Percentiles rank a stretch among this genome's conserved stretches.
These are phyloP conservation scores for Silurus meridionalis DNA, from an alignment of 2,113 vertebrate species.

Conservation along the genomic window DNA sequence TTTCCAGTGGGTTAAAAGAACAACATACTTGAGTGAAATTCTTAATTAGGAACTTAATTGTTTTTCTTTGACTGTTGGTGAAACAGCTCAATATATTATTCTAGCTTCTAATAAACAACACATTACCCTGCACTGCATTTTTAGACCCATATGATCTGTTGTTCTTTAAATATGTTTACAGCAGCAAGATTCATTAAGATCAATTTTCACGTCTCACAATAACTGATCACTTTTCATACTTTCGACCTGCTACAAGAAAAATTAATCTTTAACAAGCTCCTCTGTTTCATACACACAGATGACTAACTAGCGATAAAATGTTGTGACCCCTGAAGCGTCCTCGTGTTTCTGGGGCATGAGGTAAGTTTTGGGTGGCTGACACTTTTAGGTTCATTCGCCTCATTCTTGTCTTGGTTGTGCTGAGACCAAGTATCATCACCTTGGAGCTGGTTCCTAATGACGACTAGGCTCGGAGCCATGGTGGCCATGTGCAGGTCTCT, in stretches of 20 bases:
- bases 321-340: constrained; percentile 76
- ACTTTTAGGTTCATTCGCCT: constrained; percentile 46
- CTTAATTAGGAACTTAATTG: too few species aligned
- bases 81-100: too few species aligned
- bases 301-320: constrained; percentile 80
- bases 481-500: constrained; percentile 65
- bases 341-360: constrained; percentile 70
- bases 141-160: too few species aligned
- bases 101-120: too few species aligned
- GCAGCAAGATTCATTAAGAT: too few species aligned
- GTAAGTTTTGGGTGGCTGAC: constrained; percentile 68
- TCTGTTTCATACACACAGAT: constrained; percentile 54
- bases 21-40: too few species aligned
- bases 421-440: constrained; percentile 43
- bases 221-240: background rate
- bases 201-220: background rate
- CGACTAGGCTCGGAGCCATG: constrained; percentile 63
- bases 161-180: too few species aligned
- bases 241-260: too few species aligned
- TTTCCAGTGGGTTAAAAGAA: background rate
- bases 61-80: too few species aligned
- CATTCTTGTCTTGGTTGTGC: constrained; percentile 62
- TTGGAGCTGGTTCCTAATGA: constrained; percentile 66
- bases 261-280: constrained; percentile 17
- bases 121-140: too few species aligned